Percentiles rank a stretch among this genome's conserved stretches.
phyloP scores from a whole-genome alignment of 2,888 invertebrate species.

The Eueremaeus valkanovi region DNA sequence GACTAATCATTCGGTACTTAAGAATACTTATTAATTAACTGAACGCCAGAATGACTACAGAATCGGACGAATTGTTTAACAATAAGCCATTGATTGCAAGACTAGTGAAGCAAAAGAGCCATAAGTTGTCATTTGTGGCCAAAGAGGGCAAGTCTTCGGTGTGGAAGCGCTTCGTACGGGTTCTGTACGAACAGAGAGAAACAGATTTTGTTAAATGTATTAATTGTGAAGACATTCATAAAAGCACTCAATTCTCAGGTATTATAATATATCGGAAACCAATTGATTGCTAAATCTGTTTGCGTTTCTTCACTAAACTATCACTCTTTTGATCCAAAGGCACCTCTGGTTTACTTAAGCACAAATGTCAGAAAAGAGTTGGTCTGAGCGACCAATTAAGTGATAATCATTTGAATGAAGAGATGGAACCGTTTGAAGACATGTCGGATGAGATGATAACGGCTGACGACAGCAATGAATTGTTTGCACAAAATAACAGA shows the following conservation, averaged over 20 bases:
- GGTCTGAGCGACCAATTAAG: not conserved
- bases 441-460: not conserved
- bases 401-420: not conserved
- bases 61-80: too few relatives aligned
- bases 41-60: too few relatives aligned
- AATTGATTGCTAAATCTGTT: too few relatives aligned
- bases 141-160: constrained; percentile 2
- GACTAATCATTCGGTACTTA: too few relatives aligned
- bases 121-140: not conserved
- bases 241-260: not conserved
- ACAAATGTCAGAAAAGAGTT: not conserved
- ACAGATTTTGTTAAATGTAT: not conserved
- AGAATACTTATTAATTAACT: too few relatives aligned
- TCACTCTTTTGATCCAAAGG: too few relatives aligned
- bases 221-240: not conserved
- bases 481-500: not conserved
- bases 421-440: not conserved
- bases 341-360: not conserved
- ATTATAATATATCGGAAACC: too few relatives aligned
- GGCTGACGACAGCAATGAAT: not conserved
- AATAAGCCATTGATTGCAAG: too few relatives aligned
- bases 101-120: not conserved
- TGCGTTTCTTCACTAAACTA: too few relatives aligned
- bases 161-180: constrained; percentile 7
- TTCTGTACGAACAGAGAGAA: not conserved